These are phyloP conservation scores for Panurus biarmicus DNA, from an alignment of 2,113 vertebrate genomes.

Conservation along the genomic window DNA sequence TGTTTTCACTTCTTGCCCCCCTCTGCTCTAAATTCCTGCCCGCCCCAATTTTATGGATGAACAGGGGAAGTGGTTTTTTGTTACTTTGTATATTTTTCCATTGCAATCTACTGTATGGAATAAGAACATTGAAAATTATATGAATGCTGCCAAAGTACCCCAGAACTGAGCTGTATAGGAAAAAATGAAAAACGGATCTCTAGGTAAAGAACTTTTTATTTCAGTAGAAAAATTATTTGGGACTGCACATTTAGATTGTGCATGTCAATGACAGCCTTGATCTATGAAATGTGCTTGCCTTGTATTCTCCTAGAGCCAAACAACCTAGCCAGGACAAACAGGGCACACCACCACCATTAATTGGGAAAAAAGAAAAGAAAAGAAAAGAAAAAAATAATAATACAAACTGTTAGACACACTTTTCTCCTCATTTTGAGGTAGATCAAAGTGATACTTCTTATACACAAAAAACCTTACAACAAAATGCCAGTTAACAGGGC, in stretches of 20 bases:
- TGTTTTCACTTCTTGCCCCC: not conserved
- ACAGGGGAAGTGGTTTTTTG: not conserved
- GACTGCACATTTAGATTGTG: not conserved
- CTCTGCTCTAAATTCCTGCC: not conserved
- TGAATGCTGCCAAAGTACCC: not conserved
- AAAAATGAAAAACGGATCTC: not conserved
- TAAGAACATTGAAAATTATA: not conserved
- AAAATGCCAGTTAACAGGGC: not conserved
- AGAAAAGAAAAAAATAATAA: not conserved
- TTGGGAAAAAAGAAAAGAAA: no score
- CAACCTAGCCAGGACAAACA: not conserved
- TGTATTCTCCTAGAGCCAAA: not conserved
- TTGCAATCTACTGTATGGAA: not conserved
- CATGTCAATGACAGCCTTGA: not conserved
- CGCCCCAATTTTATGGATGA: not conserved
- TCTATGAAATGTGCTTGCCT: not conserved
- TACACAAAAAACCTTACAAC: not conserved
- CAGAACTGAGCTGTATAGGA: not conserved
- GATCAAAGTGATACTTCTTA: not conserved
- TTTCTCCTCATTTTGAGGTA: not conserved
- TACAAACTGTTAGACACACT: not conserved
- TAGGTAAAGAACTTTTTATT: not conserved
- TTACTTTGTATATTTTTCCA: not conserved
- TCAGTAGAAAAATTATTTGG: not conserved
- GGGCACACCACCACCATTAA: not conserved